Evolutionary conservation across 2,113 vertebrate genomes (phyloP), one percentile per base, ranked within the genome.

Genomic region (Chamaea fasciata): DNA sequence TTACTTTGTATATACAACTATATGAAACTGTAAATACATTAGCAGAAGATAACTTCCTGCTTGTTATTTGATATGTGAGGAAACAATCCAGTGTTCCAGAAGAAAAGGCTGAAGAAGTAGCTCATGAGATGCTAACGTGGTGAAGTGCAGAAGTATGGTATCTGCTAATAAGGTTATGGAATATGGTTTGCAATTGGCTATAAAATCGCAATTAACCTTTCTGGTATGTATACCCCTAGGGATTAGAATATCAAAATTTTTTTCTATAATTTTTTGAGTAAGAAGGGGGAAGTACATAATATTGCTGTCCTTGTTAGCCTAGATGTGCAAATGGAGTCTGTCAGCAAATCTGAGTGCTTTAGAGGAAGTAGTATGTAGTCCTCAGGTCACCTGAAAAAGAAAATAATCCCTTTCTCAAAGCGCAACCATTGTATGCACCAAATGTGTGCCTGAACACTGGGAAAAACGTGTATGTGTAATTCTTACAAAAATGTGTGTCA

Each of bases 181-280:
- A 65, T 56, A 52, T 27, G 41, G 46, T 90, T 92, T 95, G 42
- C 55, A 90, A 92, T 55, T 62, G 50, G 67, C 39, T 31, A 12
- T 76, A 87, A 92, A 30, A 92, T 93, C 71, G 90, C 83, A 85
- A 76, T 74, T 87, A 95, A 80, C 69, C 27, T 71, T 56, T 67
- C 37, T 83, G 3, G 0, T 60, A 60, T 6, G 9, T 87, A 35
- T 6, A 62, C 33, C 28, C 13, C 31, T 78, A 11, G 26, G 86
- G 11, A 63, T 59, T 37, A 60, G 62, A 35, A 57, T 71, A 77
- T 31, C 7, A 75, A 71, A 56, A 42, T 15, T 8, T 50, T 14
- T 39, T 42, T 67, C 27, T 35, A 4, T 65, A 22, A 33, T 92
- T 41, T 94, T 79, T 77, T 79, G 31, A 91, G 65, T 50, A 12